phyloP scores from a whole-genome alignment of 2,113 vertebrate species.

The Channa argus region DNA sequence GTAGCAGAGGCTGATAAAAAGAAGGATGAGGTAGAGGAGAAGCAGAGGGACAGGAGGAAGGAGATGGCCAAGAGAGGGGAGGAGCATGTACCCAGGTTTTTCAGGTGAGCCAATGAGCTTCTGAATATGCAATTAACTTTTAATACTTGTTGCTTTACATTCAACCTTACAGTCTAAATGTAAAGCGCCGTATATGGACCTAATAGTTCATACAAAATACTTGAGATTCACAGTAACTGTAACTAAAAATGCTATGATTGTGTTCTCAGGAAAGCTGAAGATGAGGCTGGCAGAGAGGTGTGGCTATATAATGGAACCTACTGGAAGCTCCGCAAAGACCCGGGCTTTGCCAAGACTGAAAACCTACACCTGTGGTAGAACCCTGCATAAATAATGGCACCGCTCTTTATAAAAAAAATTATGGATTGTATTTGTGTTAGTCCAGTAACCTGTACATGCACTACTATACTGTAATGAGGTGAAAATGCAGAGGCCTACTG shows the following conservation, averaged over 20 bases:
- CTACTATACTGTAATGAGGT: too few species aligned
- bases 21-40: constrained; percentile 92
- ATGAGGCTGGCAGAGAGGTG: constrained; percentile 86
- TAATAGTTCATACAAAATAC: too few species aligned
- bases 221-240: too few species aligned
- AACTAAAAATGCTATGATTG: background rate
- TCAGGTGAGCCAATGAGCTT: constrained; percentile 81
- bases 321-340: constrained; percentile 89
- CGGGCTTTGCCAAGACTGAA: constrained; percentile 86
- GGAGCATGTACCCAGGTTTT: constrained; percentile 89
- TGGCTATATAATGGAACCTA: constrained; percentile 92
- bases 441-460: background rate
- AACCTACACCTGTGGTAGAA: constrained; percentile 90
- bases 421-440: background rate
- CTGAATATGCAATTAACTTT: too few species aligned
- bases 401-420: background rate
- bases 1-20: constrained; percentile 87
- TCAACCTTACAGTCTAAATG: too few species aligned
- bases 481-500: constrained; percentile 1
- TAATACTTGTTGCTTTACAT: too few species aligned
- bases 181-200: too few species aligned
- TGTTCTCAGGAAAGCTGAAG: constrained; percentile 80
- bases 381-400: background rate
- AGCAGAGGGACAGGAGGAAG: constrained; percentile 89
- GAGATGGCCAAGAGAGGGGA: constrained; percentile 91